A percentile compares a stretch with the other conserved stretches of the same genome.
Conservation (phyloP, 2,888 invertebrate species). For the Lissonota sp. region DNA sequence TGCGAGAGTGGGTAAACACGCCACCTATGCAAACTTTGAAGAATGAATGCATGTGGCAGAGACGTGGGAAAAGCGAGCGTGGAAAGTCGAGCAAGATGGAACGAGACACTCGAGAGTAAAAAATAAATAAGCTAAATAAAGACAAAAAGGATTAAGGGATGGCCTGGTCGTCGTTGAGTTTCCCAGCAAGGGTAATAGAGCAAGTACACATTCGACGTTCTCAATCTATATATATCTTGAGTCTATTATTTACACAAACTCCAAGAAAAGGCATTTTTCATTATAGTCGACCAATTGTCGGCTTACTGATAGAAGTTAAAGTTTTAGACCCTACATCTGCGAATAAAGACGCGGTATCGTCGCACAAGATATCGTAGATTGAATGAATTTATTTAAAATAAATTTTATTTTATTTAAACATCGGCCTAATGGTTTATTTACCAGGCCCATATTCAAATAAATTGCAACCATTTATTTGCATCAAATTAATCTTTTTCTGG, state of each 20-base stretch:
- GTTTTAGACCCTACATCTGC: no score
- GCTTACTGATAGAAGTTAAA: no score
- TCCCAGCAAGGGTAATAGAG: slow-evolving; percentile 35
- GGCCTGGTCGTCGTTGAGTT: slow-evolving; percentile 49
- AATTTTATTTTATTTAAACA: no score
- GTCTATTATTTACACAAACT: neutral
- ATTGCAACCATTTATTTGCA: no score
- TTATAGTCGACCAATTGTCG: no score
- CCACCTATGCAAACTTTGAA: neutral
- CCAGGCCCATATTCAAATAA: no score
- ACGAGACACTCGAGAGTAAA: slow-evolving; percentile 68
- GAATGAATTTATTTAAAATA: no score
- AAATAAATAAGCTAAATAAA: slow-evolving; percentile 10
- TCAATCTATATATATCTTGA: slow-evolving; percentile 4
- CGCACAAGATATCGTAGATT: no score
- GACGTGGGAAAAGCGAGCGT: slow-evolving; percentile 33
- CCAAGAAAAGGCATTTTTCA: neutral
- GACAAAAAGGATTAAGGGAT: neutral
- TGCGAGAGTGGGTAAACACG: slow-evolving; percentile 71
- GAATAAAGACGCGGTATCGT: no score
- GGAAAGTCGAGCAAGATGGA: slow-evolving; percentile 42
- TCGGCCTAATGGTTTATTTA: no score
- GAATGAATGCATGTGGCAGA: neutral
- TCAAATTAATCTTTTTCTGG: no score
- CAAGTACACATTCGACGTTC: slow-evolving; percentile 7